phyloP scores from a whole-genome alignment of 2,113 vertebrate genomes.

The Otus sunia region DNA sequence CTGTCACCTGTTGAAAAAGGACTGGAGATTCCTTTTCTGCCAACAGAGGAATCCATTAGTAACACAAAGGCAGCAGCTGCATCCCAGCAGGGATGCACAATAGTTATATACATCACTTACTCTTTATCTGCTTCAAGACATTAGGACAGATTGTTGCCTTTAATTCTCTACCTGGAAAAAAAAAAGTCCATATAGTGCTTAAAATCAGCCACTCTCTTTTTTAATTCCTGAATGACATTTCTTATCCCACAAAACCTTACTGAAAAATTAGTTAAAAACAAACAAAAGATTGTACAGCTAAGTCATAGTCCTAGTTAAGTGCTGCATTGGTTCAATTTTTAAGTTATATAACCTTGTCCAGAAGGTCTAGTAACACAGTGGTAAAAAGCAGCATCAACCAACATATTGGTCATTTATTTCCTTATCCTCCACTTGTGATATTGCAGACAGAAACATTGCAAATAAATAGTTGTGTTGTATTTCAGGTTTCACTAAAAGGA shows the following conservation, averaged over 20 bases:
- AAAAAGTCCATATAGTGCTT: neutral
- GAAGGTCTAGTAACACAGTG: neutral
- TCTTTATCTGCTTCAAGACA: neutral
- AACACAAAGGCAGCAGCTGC: slow-evolving; percentile 16
- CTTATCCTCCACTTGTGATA: neutral
- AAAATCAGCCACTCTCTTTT: neutral
- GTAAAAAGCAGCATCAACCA: neutral
- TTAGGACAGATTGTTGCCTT: neutral
- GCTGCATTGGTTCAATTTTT: neutral
- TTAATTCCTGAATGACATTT: neutral
- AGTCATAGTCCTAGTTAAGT: neutral
- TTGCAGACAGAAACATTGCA: neutral
- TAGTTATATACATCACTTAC: neutral
- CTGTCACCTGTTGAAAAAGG: slow-evolving; percentile 46
- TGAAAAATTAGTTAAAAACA: neutral
- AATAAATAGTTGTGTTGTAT: neutral
- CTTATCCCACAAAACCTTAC: neutral
- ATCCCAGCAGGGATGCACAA: neutral
- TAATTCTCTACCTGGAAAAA: neutral
- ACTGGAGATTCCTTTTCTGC: neutral
- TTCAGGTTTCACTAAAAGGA: neutral
- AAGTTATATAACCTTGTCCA: neutral
- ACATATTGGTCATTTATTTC: neutral
- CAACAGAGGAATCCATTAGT: neutral
- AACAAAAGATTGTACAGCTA: neutral